Conservation (phyloP, 35 echinoderm and acorn worm genomes). For the Apostichopus parvimensis region DNA sequence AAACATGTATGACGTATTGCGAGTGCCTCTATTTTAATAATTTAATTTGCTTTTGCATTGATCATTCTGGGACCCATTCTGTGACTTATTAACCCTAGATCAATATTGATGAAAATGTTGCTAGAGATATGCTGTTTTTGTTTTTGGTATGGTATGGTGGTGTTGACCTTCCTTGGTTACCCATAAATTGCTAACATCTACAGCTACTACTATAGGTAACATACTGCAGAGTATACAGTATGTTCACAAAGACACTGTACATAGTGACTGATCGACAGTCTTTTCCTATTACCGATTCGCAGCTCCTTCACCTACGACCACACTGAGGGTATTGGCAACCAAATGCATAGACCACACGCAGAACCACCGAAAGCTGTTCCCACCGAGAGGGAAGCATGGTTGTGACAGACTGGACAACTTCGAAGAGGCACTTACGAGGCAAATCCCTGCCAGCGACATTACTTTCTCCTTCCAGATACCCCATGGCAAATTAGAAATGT, state of each 20-base stretch:
- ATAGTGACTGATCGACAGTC: too few relatives aligned
- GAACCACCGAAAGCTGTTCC: constrained; percentile 56
- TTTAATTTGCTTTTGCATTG: too few relatives aligned
- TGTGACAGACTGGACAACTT: constrained; percentile 76
- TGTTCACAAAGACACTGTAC: too few relatives aligned
- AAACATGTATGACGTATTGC: too few relatives aligned
- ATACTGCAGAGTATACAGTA: too few relatives aligned
- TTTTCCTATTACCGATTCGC: constrained; percentile 15
- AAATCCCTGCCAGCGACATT: constrained; percentile 64
- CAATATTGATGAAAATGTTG: too few relatives aligned
- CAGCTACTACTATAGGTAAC: not conserved
- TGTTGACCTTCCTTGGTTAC: too few relatives aligned
- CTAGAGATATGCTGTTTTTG: too few relatives aligned
- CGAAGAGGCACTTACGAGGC: constrained; percentile 68
- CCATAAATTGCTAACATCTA: not conserved
- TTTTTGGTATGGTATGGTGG: too few relatives aligned
- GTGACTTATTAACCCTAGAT: too few relatives aligned
- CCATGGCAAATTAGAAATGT: constrained; percentile 59
- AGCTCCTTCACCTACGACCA: constrained; percentile 75
- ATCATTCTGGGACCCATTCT: too few relatives aligned
- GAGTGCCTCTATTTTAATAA: too few relatives aligned
- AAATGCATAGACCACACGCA: constrained; percentile 82
- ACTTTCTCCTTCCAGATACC: constrained; percentile 82
- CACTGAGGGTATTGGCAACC: constrained; percentile 64
- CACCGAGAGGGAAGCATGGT: constrained; percentile 58